Conservation (phyloP, 2,113 vertebrate genomes). For the Callipepla californica region DNA sequence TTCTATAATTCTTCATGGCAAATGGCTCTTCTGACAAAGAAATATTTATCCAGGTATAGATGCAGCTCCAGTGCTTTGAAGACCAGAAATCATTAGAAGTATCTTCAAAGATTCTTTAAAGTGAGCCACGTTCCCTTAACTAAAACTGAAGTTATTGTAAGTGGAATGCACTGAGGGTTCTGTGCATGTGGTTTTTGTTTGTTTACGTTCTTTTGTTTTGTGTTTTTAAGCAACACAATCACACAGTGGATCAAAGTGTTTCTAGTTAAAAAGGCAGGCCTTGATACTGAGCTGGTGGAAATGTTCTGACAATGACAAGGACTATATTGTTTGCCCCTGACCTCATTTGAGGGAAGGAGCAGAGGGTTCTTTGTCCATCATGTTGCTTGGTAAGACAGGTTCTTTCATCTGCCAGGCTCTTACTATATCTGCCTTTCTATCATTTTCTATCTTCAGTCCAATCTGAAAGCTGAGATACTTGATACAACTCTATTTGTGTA, state of each 20-base stretch:
- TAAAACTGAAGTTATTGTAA: constrained; percentile 42
- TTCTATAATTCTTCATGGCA: background rate
- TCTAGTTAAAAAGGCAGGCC: constrained; percentile 19
- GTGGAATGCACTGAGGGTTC: background rate
- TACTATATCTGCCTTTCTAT: background rate
- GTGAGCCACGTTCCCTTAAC: constrained; percentile 37
- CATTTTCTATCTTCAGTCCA: background rate
- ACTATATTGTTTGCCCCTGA: background rate
- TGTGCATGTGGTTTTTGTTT: background rate
- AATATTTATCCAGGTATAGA: constrained; percentile 44
- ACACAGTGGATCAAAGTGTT: background rate
- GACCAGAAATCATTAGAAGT: constrained; percentile 31
- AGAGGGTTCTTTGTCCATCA: background rate
- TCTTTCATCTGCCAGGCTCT: constrained; percentile 18
- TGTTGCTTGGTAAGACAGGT: background rate
- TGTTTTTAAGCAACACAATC: background rate
- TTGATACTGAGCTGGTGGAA: constrained; percentile 12
- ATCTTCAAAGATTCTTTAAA: constrained; percentile 59
- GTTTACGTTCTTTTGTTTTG: background rate
- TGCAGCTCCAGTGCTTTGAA: constrained; percentile 43
- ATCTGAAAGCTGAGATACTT: background rate
- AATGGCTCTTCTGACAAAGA: background rate
- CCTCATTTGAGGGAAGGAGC: background rate
- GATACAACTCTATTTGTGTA: background rate
- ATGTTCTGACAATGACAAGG: background rate